Evolutionary conservation across 2,797 vertebrate genomes (phyloP).

Genomic region (Fistularia tabacaria): DNA sequence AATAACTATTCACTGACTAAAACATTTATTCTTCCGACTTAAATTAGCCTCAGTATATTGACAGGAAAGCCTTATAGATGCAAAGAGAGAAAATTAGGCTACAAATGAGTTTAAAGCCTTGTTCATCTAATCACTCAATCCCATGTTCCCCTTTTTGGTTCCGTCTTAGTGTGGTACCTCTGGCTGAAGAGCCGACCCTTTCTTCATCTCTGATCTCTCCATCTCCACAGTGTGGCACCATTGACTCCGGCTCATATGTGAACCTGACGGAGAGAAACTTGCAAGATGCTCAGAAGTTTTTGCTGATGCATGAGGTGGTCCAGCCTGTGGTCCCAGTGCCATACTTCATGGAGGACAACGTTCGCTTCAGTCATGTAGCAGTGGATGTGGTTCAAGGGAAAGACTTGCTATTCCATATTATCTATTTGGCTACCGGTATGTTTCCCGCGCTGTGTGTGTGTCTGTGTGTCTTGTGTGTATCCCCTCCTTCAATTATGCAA

Average conservation of each 20-base stretch:
- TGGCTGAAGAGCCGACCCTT: too few species aligned
- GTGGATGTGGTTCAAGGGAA: slow-evolving; percentile 96
- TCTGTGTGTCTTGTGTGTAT: background rate
- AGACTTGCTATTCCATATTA: slow-evolving; percentile 90
- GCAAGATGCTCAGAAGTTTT: slow-evolving; percentile 94
- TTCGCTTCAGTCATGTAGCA: slow-evolving; percentile 89
- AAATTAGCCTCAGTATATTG: slow-evolving; percentile 24
- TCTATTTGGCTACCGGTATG: slow-evolving; percentile 94
- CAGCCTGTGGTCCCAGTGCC: slow-evolving; percentile 87
- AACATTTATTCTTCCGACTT: slow-evolving; percentile 21
- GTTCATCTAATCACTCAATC: slow-evolving; percentile 44
- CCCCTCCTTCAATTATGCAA: too few species aligned
- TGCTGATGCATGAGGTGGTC: slow-evolving; percentile 94
- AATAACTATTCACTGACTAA: slow-evolving; percentile 44
- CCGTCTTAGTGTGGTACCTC: too few species aligned
- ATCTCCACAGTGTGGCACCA: slow-evolving; percentile 83
- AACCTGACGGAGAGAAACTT: slow-evolving; percentile 93
- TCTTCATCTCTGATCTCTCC: too few species aligned
- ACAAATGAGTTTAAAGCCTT: slow-evolving; percentile 35
- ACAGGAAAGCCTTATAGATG: slow-evolving; percentile 44
- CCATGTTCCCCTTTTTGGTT: slow-evolving; percentile 21
- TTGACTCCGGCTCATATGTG: slow-evolving; percentile 89
- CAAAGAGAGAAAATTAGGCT: slow-evolving; percentile 28
- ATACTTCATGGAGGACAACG: slow-evolving; percentile 94
- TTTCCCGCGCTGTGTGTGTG: slow-evolving; percentile 1